These are phyloP conservation scores for Coracias cyanogaster DNA, from an alignment of 2,797 vertebrate genomes.

Conservation along the genomic window DNA sequence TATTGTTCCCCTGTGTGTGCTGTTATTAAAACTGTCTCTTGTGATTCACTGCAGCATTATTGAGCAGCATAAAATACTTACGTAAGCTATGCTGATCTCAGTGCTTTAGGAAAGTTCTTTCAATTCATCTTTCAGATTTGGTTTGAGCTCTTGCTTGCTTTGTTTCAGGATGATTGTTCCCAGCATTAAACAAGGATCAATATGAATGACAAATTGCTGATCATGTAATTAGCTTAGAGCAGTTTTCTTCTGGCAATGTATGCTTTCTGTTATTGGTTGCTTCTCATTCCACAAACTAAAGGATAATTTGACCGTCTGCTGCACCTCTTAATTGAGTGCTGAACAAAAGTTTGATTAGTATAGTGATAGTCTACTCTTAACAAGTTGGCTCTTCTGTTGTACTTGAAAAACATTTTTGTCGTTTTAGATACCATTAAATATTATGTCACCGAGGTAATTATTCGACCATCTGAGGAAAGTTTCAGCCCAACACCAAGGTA, in stretches of 20 bases:
- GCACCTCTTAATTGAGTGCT: background rate
- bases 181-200: slow-evolving; percentile 27
- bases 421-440: slow-evolving; percentile 79
- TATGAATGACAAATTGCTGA: slow-evolving; percentile 35
- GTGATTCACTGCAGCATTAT: slow-evolving; percentile 63
- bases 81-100: slow-evolving; percentile 44
- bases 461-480: slow-evolving; percentile 60
- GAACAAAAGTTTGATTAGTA: background rate
- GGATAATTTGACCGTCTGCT: background rate
- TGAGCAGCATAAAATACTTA: slow-evolving; percentile 64
- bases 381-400: slow-evolving; percentile 6
- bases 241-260: background rate
- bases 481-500: slow-evolving; percentile 78
- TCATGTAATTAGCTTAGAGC: slow-evolving; percentile 10
- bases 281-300: background rate
- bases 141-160: slow-evolving; percentile 5
- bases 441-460: slow-evolving; percentile 78
- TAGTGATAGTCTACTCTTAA: background rate
- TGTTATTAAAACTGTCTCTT: slow-evolving; percentile 65
- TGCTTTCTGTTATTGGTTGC: background rate
- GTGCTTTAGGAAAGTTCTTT: slow-evolving; percentile 46
- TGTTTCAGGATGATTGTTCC: slow-evolving; percentile 32
- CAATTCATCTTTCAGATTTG: slow-evolving; percentile 28
- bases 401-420: slow-evolving; percentile 1
- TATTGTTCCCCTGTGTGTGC: slow-evolving; percentile 29